Evolutionary conservation across 2,113 vertebrate genomes (phyloP), one percentile per base, ranked within the genome.

Genomic region (Cacatua alba): DNA sequence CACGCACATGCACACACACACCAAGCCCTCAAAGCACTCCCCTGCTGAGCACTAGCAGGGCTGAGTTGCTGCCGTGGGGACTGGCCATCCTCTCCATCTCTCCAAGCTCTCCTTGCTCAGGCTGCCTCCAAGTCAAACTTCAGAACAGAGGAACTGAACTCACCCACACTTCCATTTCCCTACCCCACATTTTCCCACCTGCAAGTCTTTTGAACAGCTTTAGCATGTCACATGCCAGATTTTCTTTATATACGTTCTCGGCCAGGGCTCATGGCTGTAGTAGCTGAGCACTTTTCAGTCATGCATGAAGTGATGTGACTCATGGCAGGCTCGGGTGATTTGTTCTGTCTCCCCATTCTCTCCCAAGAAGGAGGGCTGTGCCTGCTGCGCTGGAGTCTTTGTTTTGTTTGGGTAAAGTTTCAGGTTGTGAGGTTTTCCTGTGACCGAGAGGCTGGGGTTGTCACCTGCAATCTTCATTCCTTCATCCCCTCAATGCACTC

Each of bases 221-320:
- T 63, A 68, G 17, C 33, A 33, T 0, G 0, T 48, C 46, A 28
- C 43, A 82, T 69, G 82, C 52, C 44, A 57, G 35, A 33, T 78
- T 79, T 65, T 69, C 80, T 7, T 44, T 74, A 17, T 39, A 28
- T n/a, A 29, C 48, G 57, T 65, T 84, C 70, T 90, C 91, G 37
- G 63, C 29, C 41, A 20, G 67, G 62, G 31, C 52, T 79, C 16
- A 3, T 35, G 49, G 7, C 81, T 69, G 51, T 46, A 76, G 92
- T 94, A 96, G 91, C 96, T 95, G 84, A 74, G 94, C 88, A 63
- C 89, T 55, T 92, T 84, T 69, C 94, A 96, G 94, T 92, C 95
- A 94, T 92, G 95, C 95, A 82, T 96, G 70, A 91, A 94, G 67
- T 62, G 77, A 94, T 82, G 94, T 82, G 92, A 79, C 74, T 89